Evolutionary conservation across 2,888 invertebrate species (phyloP), one percentile per base, ranked within the genome.

Genomic region (Metalampra italica): DNA sequence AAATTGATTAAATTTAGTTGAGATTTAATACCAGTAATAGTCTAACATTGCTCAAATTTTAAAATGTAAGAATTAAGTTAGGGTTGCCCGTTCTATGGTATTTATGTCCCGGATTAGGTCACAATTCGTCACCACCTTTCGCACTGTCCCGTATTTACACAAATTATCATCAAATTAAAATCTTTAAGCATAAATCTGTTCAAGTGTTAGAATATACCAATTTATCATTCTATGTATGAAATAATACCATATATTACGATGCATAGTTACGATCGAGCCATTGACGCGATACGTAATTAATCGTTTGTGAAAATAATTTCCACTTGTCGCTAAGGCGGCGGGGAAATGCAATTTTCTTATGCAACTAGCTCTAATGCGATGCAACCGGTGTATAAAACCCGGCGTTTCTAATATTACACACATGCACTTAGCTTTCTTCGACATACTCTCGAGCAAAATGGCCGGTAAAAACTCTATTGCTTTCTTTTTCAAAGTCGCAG

Each of bases 401-500:
- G 60, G 73, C 78, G 79, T 87, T 88, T 87, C 87, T 86, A 85
- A 85, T 82, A 85, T 83, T 83, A 86, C 86, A 85, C 79, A 83
- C 80, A 82, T 79, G 78, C 74, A 78, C 78, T 74, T 76, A 77
- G 80, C 83, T 88, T 89, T 89, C 88, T 85, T 88, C 82, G 83
- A 75, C 88, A 87, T 83, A 88, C 85, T 85, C 76, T 76, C 68
- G 56, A 68, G 78, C 74, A 81, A 81, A 84, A 83, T 84, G 82
- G 68, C 59, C 71, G 71, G 65, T 57, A 70, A 78, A 81, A 82
- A 86, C 78, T 68, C 66, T 68, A 68, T 75, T 87, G 88, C 88
- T 88, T 88, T 89, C 88, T 89, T 88, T 88, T 87, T 89, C 88
- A 84, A 86, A 86, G 87, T 82, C 82, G 80, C 67, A 56, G 64